Evolutionary conservation across 2,888 invertebrate genomes (phyloP).

Genomic region (Rhamnusium bicolor): DNA sequence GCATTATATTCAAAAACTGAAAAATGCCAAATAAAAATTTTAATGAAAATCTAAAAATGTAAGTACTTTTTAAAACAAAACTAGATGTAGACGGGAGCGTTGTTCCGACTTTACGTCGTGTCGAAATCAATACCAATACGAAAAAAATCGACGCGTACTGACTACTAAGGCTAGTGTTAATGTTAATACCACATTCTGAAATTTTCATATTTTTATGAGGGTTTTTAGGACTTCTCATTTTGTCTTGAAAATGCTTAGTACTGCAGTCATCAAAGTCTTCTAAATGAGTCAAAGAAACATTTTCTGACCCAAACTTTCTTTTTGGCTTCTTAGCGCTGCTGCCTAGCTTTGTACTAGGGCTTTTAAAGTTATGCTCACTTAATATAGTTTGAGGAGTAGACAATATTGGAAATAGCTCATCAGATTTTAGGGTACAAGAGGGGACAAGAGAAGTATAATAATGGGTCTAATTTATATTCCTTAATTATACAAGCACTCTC

Average conservation of each 20-base stretch:
- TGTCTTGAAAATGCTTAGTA: not conserved
- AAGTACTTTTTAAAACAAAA: no score
- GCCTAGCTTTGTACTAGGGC: slow-evolving; percentile 16
- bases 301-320: slow-evolving; percentile 34
- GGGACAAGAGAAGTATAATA: slow-evolving; percentile 38
- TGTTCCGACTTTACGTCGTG: no score
- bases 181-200: not conserved
- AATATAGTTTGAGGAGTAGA: slow-evolving; percentile 18
- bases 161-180: no score
- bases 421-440: slow-evolving; percentile 35
- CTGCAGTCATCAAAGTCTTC: slow-evolving; percentile 15
- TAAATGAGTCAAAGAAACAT: slow-evolving; percentile 21
- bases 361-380: slow-evolving; percentile 22
- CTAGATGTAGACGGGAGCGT: no score
- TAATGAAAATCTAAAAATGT: no score
- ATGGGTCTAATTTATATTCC: slow-evolving; percentile 30
- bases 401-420: slow-evolving; percentile 36
- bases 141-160: no score
- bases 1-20: no score
- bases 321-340: slow-evolving; percentile 28
- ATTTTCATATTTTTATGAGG: slow-evolving; percentile 24
- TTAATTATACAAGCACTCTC: slow-evolving; percentile 25
- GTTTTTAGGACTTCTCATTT: slow-evolving; percentile 18
- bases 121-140: no score
- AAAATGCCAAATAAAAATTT: no score